phyloP scores from a whole-genome alignment of 2,797 vertebrate species.

The Sciaenops ocellatus region DNA sequence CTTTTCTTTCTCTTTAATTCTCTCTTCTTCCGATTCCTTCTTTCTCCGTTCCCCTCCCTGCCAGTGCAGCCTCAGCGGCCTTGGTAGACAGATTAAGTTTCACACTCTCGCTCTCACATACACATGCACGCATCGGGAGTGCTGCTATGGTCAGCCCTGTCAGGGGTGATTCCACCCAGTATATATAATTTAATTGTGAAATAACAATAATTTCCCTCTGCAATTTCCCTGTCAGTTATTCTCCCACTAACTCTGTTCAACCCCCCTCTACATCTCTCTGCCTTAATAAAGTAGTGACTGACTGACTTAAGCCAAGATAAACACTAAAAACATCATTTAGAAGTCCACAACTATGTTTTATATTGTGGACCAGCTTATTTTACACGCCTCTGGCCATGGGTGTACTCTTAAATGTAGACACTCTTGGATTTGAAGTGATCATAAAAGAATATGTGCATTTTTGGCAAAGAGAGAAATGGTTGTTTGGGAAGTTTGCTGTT shows the following conservation, averaged over 20 bases:
- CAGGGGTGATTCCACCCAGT: constrained; percentile 81
- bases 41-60: constrained; percentile 59
- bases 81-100: constrained; percentile 78
- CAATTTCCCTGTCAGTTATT: constrained; percentile 81
- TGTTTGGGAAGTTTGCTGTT: not conserved
- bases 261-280: constrained; percentile 43
- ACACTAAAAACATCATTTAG: constrained; percentile 77
- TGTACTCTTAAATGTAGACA: constrained; percentile 12
- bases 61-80: constrained; percentile 77
- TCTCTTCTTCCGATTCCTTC: constrained; percentile 64
- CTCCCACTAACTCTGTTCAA: constrained; percentile 57
- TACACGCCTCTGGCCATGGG: constrained; percentile 47
- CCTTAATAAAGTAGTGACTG: constrained; percentile 74
- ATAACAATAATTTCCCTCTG: constrained; percentile 84
- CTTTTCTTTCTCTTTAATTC: constrained; percentile 73
- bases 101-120: constrained; percentile 59
- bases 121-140: constrained; percentile 48
- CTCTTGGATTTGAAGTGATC: constrained; percentile 21
- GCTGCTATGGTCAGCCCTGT: constrained; percentile 73
- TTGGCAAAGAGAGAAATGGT: not conserved
- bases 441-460: constrained; percentile 11
- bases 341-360: constrained; percentile 72
- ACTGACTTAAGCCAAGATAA: constrained; percentile 66
- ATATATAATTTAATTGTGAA: constrained; percentile 85
- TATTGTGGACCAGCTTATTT: constrained; percentile 53